Percentiles rank a stretch among this genome's conserved stretches.
phyloP scores from a whole-genome alignment of 2,113 vertebrate genomes.

The Chelonoidis abingdonii region DNA sequence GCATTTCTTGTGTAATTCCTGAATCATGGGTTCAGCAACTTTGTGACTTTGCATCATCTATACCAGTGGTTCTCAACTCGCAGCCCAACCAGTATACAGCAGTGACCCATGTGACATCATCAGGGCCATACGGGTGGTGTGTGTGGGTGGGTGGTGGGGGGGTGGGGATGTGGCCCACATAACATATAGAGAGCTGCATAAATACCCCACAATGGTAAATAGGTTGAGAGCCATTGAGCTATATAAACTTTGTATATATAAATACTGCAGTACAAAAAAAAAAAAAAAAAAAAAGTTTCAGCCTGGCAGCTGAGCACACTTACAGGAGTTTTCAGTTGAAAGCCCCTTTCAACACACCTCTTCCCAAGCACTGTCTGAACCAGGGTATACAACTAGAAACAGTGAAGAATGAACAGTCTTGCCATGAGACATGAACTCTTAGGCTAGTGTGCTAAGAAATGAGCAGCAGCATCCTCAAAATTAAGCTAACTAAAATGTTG shows the following conservation, averaged over 20 bases:
- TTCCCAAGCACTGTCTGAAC: neutral
- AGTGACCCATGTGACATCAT: too few relatives aligned
- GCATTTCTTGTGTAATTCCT: neutral
- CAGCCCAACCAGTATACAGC: too few relatives aligned
- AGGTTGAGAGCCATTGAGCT: too few relatives aligned
- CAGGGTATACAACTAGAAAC: neutral
- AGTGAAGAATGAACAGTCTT: neutral
- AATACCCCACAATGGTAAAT: too few relatives aligned
- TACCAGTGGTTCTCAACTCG: neutral
- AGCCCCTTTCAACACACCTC: neutral
- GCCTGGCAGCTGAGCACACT: neutral
- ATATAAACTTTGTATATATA: neutral
- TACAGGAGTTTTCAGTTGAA: neutral
- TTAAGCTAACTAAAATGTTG: neutral
- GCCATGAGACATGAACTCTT: neutral
- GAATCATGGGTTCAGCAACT: neutral
- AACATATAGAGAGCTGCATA: too few relatives aligned
- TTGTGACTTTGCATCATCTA: constrained; percentile 22
- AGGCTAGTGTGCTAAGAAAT: neutral
- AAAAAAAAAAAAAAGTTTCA: neutral
- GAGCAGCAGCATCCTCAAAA: neutral
- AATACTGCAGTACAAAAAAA: neutral
- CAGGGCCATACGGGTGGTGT: too few relatives aligned
- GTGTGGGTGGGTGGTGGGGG: too few relatives aligned
- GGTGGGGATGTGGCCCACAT: too few relatives aligned